A percentile compares a stretch with the other conserved stretches of the same genome.
phyloP scores from a whole-genome alignment of 2,888 invertebrate genomes.

The Asteroscopus sphinx region DNA sequence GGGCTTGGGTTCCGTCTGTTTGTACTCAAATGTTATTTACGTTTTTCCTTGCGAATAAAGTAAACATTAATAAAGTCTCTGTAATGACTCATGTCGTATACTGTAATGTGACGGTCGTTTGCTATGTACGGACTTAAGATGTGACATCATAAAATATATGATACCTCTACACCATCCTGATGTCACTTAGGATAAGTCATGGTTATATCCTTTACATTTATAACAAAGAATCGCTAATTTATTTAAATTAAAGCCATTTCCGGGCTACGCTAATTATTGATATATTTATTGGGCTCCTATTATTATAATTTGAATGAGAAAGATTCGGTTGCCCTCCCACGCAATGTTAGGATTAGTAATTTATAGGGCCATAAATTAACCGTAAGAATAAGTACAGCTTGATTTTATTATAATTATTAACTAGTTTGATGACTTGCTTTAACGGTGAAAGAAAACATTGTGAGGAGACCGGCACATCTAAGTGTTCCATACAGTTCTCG shows the following conservation, averaged over 20 bases:
- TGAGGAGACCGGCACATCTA: too few species aligned
- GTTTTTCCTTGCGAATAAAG: conserved; percentile 29
- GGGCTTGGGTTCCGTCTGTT: conserved; percentile 9
- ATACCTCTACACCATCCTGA: conserved; percentile 28
- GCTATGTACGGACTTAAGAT: conserved; percentile 31
- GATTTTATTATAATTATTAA: conserved; percentile 8
- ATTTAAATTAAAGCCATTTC: conserved; percentile 34
- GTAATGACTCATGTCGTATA: conserved; percentile 50
- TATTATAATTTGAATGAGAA: conserved; percentile 32
- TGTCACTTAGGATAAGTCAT: conserved; percentile 34
- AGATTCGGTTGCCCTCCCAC: conserved; percentile 41
- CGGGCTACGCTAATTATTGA: conserved; percentile 32
- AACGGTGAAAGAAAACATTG: too few species aligned
- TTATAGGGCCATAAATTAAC: conserved; percentile 31
- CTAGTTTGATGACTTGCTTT: conserved; percentile 1
- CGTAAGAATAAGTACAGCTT: conserved; percentile 12
- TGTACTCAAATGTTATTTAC: conserved; percentile 23
- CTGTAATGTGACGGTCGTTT: conserved; percentile 33
- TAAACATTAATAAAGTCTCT: conserved; percentile 31
- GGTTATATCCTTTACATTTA: conserved; percentile 11
- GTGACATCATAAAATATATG: conserved; percentile 48
- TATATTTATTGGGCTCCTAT: conserved; percentile 37
- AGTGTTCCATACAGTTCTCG: too few species aligned
- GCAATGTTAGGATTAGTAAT: conserved; percentile 27
- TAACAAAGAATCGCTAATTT: conserved; percentile 33